Percentiles rank a stretch among this genome's conserved stretches.
These are phyloP conservation scores for Prochilodus magdalenae DNA, from an alignment of 2,113 vertebrate genomes.

Conservation along the genomic window DNA sequence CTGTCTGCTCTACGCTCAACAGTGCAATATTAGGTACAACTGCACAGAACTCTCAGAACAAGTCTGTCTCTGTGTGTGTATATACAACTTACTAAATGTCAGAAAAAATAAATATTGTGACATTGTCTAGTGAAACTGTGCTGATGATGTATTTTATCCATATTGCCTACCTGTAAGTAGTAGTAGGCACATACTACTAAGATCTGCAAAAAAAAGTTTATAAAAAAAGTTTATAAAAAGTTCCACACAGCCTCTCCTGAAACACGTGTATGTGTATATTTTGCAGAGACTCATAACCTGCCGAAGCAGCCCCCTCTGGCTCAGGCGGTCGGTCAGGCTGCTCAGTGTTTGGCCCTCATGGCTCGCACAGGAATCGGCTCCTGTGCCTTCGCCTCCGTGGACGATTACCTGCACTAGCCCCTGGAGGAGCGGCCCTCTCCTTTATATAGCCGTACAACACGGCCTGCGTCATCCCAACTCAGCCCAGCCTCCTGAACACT, in stretches of 20 bases:
- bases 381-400: constrained; percentile 96
- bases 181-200: too few species aligned
- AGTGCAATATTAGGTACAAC: constrained; percentile 98
- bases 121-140: too few species aligned
- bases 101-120: too few species aligned
- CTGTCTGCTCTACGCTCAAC: constrained; percentile 97
- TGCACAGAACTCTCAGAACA: neutral
- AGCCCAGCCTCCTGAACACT: constrained; percentile 25
- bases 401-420: constrained; percentile 94
- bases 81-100: too few species aligned
- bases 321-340: constrained; percentile 93
- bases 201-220: too few species aligned
- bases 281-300: constrained; percentile 95
- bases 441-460: constrained; percentile 19
- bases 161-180: too few species aligned
- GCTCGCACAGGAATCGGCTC: constrained; percentile 94
- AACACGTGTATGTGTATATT: neutral
- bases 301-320: constrained; percentile 98
- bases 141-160: too few species aligned
- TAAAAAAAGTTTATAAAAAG: too few species aligned
- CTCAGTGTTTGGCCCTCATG: constrained; percentile 97
- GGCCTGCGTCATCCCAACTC: constrained; percentile 34
- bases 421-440: constrained; percentile 27
- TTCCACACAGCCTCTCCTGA: too few species aligned
- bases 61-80: too few species aligned